Base-by-base conservation (phyloP, 2,113 vertebrate genomes). In the Siniperca chuatsi region DNA sequence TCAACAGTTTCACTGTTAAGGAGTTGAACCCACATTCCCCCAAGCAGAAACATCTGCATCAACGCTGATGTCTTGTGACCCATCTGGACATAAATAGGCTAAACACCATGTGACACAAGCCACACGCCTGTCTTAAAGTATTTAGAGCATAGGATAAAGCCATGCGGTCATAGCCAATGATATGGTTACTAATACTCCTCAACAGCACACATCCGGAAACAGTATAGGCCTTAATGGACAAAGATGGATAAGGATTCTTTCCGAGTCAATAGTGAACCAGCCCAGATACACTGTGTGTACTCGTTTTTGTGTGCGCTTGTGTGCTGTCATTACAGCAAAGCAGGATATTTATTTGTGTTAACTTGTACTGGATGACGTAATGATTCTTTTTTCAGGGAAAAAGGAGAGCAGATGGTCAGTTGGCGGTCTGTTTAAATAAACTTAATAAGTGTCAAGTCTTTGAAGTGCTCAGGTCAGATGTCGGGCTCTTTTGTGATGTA, bases 111-210 rank as follows among this genome's bases (percentile, higher is more conserved):
- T 89, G 91, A 90, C 87, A 90, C 68, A 90, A 89, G 82, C 87
- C 90, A 91, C 80, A 88, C 67, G 83, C 61, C 90, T 79, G 75
- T 86, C 84, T 70, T 90, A 91, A 92, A 89, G 78, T 81, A 89
- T 91, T 92, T 89, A 91, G 73, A 72, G 78, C 44, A 20, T 8
- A 74, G 79, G 60, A 81, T 77, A 75, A 79, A 90, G 64, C 82
- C 73, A 78, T 83, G 91, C 20, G 60, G 86, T 86, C 90, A 90
- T 87, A 82, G 79, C 64, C 81, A 69, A 76, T 90, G 73, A 91
- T 91, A 87, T 85, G 89, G 82, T 91, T 85, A 76, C 70, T 82
- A 81, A 87, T 83, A 48, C 67, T 85, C 65, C 79, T 74, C 82
- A 78, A 78, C 71, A 64, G 87, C 82, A 84, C 83, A 74, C 81